Conservation (phyloP, 1,140 invertebrate genomes). For the Asobara japonica region DNA sequence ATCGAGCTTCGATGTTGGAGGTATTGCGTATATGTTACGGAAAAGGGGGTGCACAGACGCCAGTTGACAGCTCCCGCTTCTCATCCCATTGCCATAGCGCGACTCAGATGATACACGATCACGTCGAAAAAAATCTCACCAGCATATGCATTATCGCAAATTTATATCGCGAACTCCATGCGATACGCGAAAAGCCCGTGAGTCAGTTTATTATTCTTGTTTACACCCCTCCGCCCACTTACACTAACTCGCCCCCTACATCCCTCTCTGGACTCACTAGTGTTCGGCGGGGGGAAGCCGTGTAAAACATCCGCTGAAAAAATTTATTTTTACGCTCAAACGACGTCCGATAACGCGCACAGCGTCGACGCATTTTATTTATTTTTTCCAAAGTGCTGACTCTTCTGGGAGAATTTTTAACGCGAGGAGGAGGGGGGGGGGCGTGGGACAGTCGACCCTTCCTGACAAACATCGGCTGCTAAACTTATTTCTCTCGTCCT, state of each 20-base stretch:
- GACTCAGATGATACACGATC: conserved; percentile 2
- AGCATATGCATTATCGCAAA: conserved; percentile 6
- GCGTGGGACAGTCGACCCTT: not conserved
- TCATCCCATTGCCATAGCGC: not conserved
- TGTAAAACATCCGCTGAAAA: conserved; percentile 12
- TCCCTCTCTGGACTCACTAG: not conserved
- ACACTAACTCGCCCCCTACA: not conserved
- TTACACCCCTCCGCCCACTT: not conserved
- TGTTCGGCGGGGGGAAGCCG: not conserved
- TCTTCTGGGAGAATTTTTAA: not conserved
- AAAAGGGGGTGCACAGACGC: conserved; percentile 24
- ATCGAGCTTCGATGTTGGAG: conserved; percentile 57
- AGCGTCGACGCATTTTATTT: conserved; percentile 15
- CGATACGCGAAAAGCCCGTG: conserved; percentile 10
- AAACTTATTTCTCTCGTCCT: conserved; percentile 8
- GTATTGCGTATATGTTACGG: conserved; percentile 53
- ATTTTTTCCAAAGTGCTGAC: conserved; percentile 18
- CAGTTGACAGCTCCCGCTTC: not conserved
- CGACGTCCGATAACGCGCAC: conserved; percentile 1
- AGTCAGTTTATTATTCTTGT: conserved; percentile 17
- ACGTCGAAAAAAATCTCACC: conserved; percentile 23
- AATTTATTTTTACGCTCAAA: conserved; percentile 18
- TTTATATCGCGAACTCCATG: conserved; percentile 6
- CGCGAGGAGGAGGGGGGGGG: not conserved
- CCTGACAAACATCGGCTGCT: not conserved